Conservation (phyloP, 2,888 invertebrate species). For the Campoplex nolae region DNA sequence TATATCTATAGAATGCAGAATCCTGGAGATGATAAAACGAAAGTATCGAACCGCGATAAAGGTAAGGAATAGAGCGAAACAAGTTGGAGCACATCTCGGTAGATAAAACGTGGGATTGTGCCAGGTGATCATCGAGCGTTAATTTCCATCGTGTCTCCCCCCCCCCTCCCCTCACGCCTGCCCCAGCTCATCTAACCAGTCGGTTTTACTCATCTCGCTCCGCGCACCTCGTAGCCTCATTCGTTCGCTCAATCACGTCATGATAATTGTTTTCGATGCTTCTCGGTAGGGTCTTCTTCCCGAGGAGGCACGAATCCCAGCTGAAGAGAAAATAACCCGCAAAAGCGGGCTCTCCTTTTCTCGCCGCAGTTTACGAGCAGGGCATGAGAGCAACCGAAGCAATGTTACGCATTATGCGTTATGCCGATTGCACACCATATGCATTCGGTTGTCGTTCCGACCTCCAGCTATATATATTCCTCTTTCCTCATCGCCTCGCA, state of each 20-base stretch:
- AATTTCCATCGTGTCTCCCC: constrained; percentile 14
- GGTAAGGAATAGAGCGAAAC: constrained; percentile 32
- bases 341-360: constrained; percentile 22
- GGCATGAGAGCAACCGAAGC: constrained; percentile 59
- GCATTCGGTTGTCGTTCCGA: constrained; percentile 36
- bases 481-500: constrained; percentile 4
- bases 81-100: constrained; percentile 26
- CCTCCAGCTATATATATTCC: constrained; percentile 9
- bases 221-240: constrained; percentile 36
- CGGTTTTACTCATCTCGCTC: constrained; percentile 29
- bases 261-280: constrained; percentile 70
- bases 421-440: constrained; percentile 70
- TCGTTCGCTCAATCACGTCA: constrained; percentile 61
- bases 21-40: constrained; percentile 16
- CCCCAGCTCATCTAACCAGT: constrained; percentile 8
- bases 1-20: background rate
- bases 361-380: constrained; percentile 49
- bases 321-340: constrained; percentile 10
- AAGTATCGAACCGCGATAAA: constrained; percentile 2
- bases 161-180: background rate
- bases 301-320: constrained; percentile 17
- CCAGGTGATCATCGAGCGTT: constrained; percentile 64
- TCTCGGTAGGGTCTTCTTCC: background rate
- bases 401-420: constrained; percentile 77
- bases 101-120: constrained; percentile 63